These are phyloP conservation scores for Amiota communis DNA, from an alignment of 2,888 invertebrate species.

Conservation along the genomic window DNA sequence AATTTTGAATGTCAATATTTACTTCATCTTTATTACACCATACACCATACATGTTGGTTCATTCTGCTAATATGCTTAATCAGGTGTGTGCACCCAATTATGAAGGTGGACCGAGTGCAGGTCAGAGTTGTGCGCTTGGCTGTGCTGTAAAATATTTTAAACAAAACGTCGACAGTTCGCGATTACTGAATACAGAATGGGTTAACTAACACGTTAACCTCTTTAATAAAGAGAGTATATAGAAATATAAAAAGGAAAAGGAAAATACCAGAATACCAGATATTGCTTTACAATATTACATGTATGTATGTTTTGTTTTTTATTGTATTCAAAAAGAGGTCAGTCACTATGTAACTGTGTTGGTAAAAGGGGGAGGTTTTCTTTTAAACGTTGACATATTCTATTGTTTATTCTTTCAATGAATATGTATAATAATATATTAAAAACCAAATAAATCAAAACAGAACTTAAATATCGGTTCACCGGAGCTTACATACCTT, in stretches of 20 bases:
- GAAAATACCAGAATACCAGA: not conserved
- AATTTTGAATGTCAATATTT: slow-evolving; percentile 15
- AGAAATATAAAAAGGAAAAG: not conserved
- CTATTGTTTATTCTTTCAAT: not conserved
- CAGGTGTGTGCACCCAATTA: slow-evolving; percentile 23
- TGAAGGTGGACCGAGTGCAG: not conserved
- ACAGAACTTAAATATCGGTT: too few species aligned
- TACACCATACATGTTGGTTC: not conserved
- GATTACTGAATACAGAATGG: not conserved
- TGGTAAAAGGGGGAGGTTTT: not conserved
- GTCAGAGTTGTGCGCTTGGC: not conserved
- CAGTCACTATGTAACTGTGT: slow-evolving; percentile 9
- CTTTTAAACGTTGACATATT: not conserved
- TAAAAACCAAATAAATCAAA: too few species aligned
- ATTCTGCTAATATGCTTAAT: slow-evolving; percentile 25
- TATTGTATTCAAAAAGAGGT: slow-evolving; percentile 9
- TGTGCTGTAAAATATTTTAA: slow-evolving; percentile 3
- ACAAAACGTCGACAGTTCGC: not conserved
- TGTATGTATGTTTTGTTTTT: slow-evolving; percentile 12
- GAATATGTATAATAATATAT: too few species aligned
- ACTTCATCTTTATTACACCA: not conserved
- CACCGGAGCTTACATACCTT: too few species aligned
- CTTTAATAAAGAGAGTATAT: slow-evolving; percentile 1
- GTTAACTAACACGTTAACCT: not conserved
- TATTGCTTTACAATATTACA: not conserved